Evolutionary conservation across 2,888 invertebrate species (phyloP), one percentile per base, ranked within the genome.

Genomic region (Polydrusus tereticollis): DNA sequence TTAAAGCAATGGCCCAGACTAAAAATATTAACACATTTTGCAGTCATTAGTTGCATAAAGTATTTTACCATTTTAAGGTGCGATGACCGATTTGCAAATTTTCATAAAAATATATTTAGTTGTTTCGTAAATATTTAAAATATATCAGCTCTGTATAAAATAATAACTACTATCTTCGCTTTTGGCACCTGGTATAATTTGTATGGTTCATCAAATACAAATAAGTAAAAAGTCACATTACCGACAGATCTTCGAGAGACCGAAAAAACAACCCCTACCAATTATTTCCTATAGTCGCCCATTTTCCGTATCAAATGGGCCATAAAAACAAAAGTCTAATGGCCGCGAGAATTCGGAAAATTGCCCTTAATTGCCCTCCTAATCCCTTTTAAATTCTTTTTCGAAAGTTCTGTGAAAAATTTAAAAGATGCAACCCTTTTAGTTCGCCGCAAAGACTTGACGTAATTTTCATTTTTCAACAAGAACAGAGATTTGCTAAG

Each of bases 291-390:
- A n/a, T n/a, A n/a, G n/a, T n/a, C 66, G 26, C 18, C 20, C 38
- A 59, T 72, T 70, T 45, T 36, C n/a, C 55, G 60, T 23, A 70
- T 69, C 69, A 74, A 74, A 74, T 74, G 68, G 72, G 21, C 59
- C 72, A 68, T 74, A 72, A 74, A 74, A 74, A 74, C 74, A 74
- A 71, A 72, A 68, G 71, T 72, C 69, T 74, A 74, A 74, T 74
- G 68, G 72, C 74, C 71, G 74, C 74, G 74, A 71, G 72, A 74
- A 74, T 74, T 72, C 69, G 74, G 72, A 72, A 74, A 74, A 74
- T 65, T 72, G 66, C 68, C 72, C 72, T 50, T 72, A 74, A 72
- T 72, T 71, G 72, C 69, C 43, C 41, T 36, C 33, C 66, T 74
- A 74, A 74, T 74, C 68, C 74, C 62, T 55, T 50, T 45, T 73